Percentiles rank a stretch among this genome's conserved stretches.
Evolutionary conservation across 1,140 invertebrate genomes (phyloP).

Genomic region (Brachionus paranguensis): DNA sequence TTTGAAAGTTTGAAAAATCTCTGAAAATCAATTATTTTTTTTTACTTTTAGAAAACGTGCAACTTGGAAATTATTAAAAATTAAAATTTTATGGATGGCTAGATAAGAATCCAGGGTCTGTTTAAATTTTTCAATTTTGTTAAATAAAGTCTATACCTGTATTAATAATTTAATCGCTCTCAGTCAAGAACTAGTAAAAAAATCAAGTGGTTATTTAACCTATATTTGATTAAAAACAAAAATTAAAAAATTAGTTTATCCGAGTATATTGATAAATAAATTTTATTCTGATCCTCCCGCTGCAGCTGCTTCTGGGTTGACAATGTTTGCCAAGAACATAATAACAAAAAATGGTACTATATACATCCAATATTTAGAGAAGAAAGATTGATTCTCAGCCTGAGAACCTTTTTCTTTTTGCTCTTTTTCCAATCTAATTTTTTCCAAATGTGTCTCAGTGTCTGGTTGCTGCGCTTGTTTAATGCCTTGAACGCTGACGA

Average conservation of each 20-base stretch:
- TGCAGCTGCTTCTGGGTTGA: conserved; percentile 32
- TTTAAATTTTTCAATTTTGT: no score
- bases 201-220: not conserved
- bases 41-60: no score
- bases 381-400: conserved; percentile 28
- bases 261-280: not conserved
- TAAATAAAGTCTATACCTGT: no score
- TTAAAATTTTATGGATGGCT: no score
- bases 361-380: conserved; percentile 40
- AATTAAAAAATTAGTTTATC: not conserved
- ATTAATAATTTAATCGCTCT: no score
- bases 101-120: no score
- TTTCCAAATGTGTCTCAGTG: conserved; percentile 30
- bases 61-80: no score
- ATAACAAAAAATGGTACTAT: conserved; percentile 37
- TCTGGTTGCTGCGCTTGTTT: conserved; percentile 14
- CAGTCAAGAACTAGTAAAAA: no score
- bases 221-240: not conserved
- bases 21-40: no score
- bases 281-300: conserved; percentile 4
- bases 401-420: conserved; percentile 37
- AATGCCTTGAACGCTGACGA: not conserved
- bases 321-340: conserved; percentile 28
- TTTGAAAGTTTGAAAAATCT: no score
- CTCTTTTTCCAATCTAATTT: conserved; percentile 8